Percentiles rank a stretch among this genome's conserved stretches.
phyloP scores from a whole-genome alignment of 2,113 vertebrate genomes.

The Lasiurus borealis region DNA sequence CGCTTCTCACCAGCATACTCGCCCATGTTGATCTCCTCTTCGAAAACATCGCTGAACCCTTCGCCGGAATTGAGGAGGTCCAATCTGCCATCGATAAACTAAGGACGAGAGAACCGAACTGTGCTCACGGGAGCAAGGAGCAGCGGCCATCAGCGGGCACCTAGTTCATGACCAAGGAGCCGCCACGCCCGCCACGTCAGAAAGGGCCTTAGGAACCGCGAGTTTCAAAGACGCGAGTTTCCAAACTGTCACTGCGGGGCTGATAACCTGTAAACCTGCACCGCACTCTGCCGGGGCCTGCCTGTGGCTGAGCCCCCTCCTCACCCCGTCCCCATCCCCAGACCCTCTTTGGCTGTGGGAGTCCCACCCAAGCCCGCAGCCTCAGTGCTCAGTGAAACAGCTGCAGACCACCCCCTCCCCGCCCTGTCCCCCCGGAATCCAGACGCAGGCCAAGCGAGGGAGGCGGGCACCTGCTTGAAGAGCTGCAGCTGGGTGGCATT shows the following conservation, averaged over 20 bases:
- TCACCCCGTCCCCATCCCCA: neutral
- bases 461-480: conserved; percentile 95
- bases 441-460: neutral
- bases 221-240: neutral
- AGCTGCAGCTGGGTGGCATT: conserved; percentile 98
- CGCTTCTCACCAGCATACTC: conserved; percentile 94
- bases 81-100: conserved; percentile 98
- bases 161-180: neutral
- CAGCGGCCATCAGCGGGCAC: neutral
- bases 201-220: neutral
- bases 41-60: conserved; percentile 98
- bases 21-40: conserved; percentile 97
- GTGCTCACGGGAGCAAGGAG: neutral
- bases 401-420: neutral
- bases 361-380: neutral
- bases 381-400: neutral
- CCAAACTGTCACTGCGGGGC: neutral
- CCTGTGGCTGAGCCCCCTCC: neutral
- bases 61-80: conserved; percentile 96
- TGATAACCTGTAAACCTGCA: neutral
- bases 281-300: neutral
- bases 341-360: neutral
- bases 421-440: neutral
- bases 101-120: conserved; percentile 20
- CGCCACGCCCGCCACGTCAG: neutral